These are phyloP conservation scores for Galaxias olidus DNA, from an alignment of 2,797 vertebrate species.

Conservation along the genomic window DNA sequence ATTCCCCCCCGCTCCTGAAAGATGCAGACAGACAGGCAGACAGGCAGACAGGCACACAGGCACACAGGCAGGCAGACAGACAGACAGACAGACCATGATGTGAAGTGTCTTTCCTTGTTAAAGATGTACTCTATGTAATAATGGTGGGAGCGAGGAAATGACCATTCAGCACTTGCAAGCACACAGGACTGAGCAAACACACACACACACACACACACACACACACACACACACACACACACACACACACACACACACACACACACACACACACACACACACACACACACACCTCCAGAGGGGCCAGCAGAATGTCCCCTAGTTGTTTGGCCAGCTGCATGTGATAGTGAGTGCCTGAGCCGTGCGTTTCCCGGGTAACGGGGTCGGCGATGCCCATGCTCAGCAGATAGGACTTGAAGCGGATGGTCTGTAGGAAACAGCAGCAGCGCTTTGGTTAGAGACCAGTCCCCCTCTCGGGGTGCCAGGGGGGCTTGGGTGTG, in stretches of 20 bases:
- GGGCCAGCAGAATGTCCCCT: constrained; percentile 88
- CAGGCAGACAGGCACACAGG: background rate
- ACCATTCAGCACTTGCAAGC: background rate
- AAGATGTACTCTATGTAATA: too few species aligned
- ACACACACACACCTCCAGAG: constrained; percentile 82
- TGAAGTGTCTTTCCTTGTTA: too few species aligned
- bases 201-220: background rate
- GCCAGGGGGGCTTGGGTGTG: too few species aligned
- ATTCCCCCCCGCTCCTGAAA: constrained; percentile 93
- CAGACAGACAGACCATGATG: background rate
- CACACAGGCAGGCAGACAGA: background rate
- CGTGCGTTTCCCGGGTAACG: constrained; percentile 92
- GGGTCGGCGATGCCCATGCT: constrained; percentile 99
- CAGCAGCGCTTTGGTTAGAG: background rate
- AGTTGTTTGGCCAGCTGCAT: constrained; percentile 95
- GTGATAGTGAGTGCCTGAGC: constrained; percentile 96
- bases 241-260: background rate
- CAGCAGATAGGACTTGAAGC: constrained; percentile 95
- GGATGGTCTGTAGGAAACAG: constrained; percentile 80
- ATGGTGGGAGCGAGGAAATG: too few species aligned
- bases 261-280: constrained; percentile 4
- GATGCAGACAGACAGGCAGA: background rate
- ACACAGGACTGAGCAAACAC: background rate
- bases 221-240: background rate
- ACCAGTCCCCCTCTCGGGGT: too few species aligned